phyloP scores from a whole-genome alignment of 2,113 vertebrate species.

The Trichechus manatus region DNA sequence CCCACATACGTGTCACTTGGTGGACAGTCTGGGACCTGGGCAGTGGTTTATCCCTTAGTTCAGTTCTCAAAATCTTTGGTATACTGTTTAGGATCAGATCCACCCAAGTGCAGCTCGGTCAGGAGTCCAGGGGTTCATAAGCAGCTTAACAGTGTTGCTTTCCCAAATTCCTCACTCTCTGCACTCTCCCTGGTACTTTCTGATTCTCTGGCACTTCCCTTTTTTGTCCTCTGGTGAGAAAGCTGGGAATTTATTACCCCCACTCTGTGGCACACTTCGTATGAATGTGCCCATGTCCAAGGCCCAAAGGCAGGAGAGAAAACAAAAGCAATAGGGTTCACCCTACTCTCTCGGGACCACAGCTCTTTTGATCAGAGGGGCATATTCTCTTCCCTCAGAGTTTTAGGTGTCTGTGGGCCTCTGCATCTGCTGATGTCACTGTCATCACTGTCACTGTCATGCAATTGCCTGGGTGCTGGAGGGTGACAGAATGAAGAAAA shows the following conservation, averaged over 20 bases:
- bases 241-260: neutral
- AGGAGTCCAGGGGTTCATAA: neutral
- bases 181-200: neutral
- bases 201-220: neutral
- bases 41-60: neutral
- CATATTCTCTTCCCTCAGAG: neutral
- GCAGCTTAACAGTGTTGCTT: neutral
- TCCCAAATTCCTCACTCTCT: neutral
- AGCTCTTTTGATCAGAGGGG: neutral
- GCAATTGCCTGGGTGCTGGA: neutral
- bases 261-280: neutral
- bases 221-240: neutral
- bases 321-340: neutral
- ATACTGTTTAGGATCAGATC: neutral
- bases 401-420: neutral
- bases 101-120: no score
- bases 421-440: neutral
- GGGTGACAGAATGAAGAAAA: neutral
- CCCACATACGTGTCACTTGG: neutral
- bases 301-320: neutral
- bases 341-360: neutral
- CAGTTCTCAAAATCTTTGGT: neutral
- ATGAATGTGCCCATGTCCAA: neutral
- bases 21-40: neutral
- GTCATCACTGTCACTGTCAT: neutral